These are phyloP conservation scores for Procambarus virginalis DNA, from an alignment of 1,140 invertebrate genomes.

Conservation along the genomic window DNA sequence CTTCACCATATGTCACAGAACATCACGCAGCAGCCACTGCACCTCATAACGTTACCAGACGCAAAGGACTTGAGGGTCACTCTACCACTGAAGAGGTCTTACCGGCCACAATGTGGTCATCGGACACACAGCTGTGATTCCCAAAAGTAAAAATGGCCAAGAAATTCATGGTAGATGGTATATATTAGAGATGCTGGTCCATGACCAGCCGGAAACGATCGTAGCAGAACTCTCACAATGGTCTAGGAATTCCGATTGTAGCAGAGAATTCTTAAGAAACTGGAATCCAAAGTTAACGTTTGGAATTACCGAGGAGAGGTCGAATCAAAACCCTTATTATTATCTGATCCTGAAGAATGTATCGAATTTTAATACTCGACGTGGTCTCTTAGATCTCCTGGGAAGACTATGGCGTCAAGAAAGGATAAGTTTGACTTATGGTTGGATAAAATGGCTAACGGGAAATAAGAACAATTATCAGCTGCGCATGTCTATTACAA, in stretches of 20 bases:
- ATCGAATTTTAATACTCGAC: neutral
- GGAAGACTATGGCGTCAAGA: neutral
- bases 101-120: neutral
- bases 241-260: neutral
- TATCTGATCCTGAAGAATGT: neutral
- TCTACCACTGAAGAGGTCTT: neutral
- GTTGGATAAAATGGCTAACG: neutral
- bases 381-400: neutral
- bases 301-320: neutral
- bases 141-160: neutral
- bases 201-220: neutral
- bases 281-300: neutral
- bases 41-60: no score
- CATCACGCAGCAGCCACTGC: no score
- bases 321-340: neutral
- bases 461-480: neutral
- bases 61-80: neutral
- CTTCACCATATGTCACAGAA: no score
- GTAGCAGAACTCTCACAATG: neutral
- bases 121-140: neutral
- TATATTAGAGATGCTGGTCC: neutral
- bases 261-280: neutral
- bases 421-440: neutral
- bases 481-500: neutral
- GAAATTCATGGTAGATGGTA: neutral